A percentile compares a stretch with the other conserved stretches of the same genome.
Evolutionary conservation across 2,797 vertebrate genomes (phyloP).

Genomic region (Brachyrhaphis roseni): DNA sequence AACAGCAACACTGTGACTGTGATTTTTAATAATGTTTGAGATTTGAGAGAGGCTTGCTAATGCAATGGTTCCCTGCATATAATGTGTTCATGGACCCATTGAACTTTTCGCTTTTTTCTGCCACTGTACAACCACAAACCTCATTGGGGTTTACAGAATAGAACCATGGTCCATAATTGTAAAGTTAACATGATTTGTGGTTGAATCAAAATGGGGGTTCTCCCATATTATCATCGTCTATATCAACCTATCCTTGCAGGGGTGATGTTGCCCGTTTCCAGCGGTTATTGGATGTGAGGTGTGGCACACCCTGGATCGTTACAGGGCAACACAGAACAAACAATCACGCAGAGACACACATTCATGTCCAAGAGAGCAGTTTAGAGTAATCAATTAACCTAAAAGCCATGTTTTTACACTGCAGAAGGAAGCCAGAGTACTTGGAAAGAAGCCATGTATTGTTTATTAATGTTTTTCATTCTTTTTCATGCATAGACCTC

Average conservation of each 20-base stretch:
- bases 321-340: neutral
- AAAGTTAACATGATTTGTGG: neutral
- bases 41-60: neutral
- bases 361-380: neutral
- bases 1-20: neutral
- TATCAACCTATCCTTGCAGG: neutral
- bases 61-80: neutral
- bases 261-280: neutral
- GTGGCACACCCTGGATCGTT: neutral
- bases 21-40: slow-evolving; percentile 6
- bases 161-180: neutral
- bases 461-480: neutral
- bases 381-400: neutral
- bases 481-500: neutral
- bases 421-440: neutral
- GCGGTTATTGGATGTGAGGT: neutral
- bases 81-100: neutral
- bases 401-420: too few relatives aligned
- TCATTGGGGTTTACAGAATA: neutral
- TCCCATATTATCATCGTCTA: neutral
- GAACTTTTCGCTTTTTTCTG: neutral
- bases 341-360: neutral
- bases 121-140: neutral
- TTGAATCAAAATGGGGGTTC: neutral
- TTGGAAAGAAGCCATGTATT: neutral